Conservation (phyloP, 2,113 vertebrate genomes). For the Protobothrops mucrosquamatus region DNA sequence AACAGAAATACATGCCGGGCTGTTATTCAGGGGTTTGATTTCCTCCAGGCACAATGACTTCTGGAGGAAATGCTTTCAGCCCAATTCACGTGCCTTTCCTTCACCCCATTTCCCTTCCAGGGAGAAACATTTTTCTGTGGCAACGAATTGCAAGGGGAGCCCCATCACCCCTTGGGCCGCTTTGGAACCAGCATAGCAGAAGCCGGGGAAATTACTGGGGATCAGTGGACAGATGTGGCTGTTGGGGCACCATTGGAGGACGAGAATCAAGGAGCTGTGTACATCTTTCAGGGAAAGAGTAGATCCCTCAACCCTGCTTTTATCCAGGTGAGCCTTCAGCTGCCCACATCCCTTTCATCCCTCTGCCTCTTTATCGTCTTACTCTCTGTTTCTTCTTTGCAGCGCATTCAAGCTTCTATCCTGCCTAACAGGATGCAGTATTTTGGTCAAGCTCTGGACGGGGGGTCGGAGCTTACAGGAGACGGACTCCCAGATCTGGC, state of each 20-base stretch:
- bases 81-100: too few species aligned
- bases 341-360: not conserved
- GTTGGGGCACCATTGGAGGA: slow-evolving; percentile 82
- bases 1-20: not conserved
- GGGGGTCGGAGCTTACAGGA: slow-evolving; percentile 70
- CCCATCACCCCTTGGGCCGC: slow-evolving; percentile 62
- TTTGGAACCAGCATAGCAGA: slow-evolving; percentile 76
- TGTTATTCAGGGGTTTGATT: not conserved
- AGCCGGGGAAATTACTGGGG: slow-evolving; percentile 78
- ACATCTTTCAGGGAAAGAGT: slow-evolving; percentile 73
- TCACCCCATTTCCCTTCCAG: slow-evolving; percentile 11
- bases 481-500: slow-evolving; percentile 76
- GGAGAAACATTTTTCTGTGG: slow-evolving; percentile 29
- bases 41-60: not conserved
- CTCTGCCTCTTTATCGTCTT: accelerated
- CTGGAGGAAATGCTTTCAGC: not conserved
- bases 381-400: not conserved
- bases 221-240: slow-evolving; percentile 75
- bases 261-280: slow-evolving; percentile 73
- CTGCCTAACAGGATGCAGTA: slow-evolving; percentile 58
- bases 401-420: slow-evolving; percentile 70
- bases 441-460: slow-evolving; percentile 80
- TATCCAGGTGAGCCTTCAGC: slow-evolving; percentile 68
- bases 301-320: slow-evolving; percentile 41
- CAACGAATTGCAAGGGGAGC: slow-evolving; percentile 39